phyloP scores from a whole-genome alignment of 2,888 invertebrate species.

The Drosophila kokeensis region DNA sequence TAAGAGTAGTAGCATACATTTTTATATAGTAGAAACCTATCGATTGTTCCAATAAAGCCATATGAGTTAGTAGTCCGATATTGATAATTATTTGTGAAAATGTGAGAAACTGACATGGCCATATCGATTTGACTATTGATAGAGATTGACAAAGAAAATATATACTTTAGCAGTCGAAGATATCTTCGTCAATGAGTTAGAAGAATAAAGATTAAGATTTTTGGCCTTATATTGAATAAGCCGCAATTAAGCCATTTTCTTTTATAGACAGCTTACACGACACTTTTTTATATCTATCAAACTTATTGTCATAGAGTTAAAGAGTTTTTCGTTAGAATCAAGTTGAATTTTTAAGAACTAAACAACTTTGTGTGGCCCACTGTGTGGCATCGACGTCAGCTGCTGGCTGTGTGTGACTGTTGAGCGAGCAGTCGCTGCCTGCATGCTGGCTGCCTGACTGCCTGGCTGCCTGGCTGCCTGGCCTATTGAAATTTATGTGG shows the following conservation, averaged over 20 bases:
- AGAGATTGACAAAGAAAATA: fast-evolving
- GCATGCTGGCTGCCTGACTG: slow-evolving; percentile 27
- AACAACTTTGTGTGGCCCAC: slow-evolving; percentile 16
- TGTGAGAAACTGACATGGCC: background rate
- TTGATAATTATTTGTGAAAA: background rate
- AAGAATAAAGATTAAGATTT: no score
- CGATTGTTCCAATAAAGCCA: background rate
- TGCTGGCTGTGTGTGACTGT: slow-evolving; percentile 41
- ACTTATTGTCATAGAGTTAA: background rate
- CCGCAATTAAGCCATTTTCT: no score
- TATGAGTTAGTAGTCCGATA: background rate
- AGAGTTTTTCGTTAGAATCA: background rate
- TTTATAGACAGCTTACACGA: no score
- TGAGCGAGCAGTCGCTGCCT: slow-evolving; percentile 35
- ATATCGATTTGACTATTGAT: background rate
- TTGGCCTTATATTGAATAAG: no score
- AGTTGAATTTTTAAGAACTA: background rate
- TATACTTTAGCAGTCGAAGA: background rate
- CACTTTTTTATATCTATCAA: background rate
- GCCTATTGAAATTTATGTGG: slow-evolving; percentile 83
- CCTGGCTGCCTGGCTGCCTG: slow-evolving; percentile 49
- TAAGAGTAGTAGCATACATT: background rate
- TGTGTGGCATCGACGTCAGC: slow-evolving; percentile 59
- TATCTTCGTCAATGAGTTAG: background rate
- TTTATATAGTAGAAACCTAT: background rate